A percentile compares a stretch with the other conserved stretches of the same genome.
These are phyloP conservation scores for Gallinago paraguaiae DNA, from an alignment of 2,113 vertebrate genomes.

Conservation along the genomic window DNA sequence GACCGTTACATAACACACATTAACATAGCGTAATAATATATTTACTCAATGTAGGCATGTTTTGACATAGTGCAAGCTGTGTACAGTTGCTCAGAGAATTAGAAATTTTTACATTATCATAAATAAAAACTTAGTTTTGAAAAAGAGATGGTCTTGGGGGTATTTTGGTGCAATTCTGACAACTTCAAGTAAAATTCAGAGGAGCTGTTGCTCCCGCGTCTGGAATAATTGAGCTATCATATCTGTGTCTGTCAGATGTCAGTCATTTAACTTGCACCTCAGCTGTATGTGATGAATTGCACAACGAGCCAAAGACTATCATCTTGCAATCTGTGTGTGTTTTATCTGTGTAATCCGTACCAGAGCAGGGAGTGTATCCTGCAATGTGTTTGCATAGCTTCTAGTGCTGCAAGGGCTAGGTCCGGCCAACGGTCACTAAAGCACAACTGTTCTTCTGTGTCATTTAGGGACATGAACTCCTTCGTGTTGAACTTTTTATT, in stretches of 20 bases:
- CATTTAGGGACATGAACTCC: background rate
- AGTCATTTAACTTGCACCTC: conserved; percentile 34
- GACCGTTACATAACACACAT: conserved; percentile 57
- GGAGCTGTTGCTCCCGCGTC: background rate
- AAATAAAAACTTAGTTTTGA: conserved; percentile 6
- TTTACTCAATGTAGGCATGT: conserved; percentile 60
- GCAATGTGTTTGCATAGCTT: background rate
- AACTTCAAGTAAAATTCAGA: conserved; percentile 17
- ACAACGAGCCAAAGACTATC: background rate
- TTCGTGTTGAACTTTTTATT: background rate
- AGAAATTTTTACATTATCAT: conserved; percentile 18
- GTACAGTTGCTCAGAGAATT: conserved; percentile 36
- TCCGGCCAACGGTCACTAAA: background rate
- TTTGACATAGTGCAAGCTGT: conserved; percentile 63
- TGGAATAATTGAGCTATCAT: conserved; percentile 53
- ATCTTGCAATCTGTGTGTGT: background rate
- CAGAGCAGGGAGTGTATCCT: background rate
- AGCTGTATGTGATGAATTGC: conserved; percentile 6
- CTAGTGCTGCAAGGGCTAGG: background rate
- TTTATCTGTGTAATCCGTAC: background rate
- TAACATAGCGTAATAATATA: conserved; percentile 52
- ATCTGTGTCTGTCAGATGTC: conserved; percentile 58
- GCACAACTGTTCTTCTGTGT: background rate
- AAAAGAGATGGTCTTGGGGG: background rate
- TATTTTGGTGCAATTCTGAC: background rate